Base-by-base conservation (phyloP, 2,797 vertebrate genomes). In the Acestrorhynchus altus region DNA sequence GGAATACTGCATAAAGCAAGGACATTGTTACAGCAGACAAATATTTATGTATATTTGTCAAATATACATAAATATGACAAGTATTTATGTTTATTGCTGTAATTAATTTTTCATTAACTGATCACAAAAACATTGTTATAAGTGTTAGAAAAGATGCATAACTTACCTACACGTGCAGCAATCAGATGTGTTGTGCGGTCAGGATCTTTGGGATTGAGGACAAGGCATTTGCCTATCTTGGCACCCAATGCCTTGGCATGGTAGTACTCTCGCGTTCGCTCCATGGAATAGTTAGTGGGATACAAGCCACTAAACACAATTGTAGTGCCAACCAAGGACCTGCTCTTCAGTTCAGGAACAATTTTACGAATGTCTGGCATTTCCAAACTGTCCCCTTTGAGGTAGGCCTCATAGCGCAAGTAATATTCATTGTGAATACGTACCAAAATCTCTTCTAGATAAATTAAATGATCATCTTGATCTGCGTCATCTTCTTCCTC, bases 271-370 rank as follows among this genome's bases (percentile, higher is more conserved):
- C 98, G 92, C 0, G 98, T 98, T 85, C 94, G 95, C 86, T 99
- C 98, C 87, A 99, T 92, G 0, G 98, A 95, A 83, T 96, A 97
- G 87, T 96, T 98, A 24, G 98, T 98, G 0, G 98, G 98, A 87
- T 98, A 95, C 9, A 99, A 91, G 51, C 98, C 98, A 0, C 97
- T 98, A 91, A 99, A 99, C 66, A 95, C 93, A 6, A 99, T 86
- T 0, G 86, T 95, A 0, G 94, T 94, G 0, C 94, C 95, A 0
- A 93, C 93, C 81, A 99, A 90, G 4, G 96, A 93, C 69, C 92
- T 95, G 85, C 94, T 91, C 88, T 97, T 98, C 63, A 99, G 88
- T 89, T 99, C 97, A 0, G 98, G 98, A 16, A 97, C 96, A 1
- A 99, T 98, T 86, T 89, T 96, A 8, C 97, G 94, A 61, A 99